Evolutionary conservation across 2,888 invertebrate genomes (phyloP).

Genomic region (Cephonodes hylas): DNA sequence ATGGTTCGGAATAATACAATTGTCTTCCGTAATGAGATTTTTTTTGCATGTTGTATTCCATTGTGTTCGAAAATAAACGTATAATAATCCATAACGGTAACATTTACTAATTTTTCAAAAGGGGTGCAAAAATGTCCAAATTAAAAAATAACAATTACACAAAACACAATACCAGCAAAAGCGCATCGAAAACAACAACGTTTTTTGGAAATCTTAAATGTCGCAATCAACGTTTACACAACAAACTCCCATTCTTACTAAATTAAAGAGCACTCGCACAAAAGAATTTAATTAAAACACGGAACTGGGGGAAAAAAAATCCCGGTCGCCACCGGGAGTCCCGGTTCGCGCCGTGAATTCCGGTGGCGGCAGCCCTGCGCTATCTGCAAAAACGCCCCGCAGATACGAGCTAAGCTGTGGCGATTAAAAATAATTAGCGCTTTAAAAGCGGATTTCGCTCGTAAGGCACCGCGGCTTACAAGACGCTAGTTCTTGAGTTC

Average conservation of each 20-base stretch:
- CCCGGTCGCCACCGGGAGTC: conserved; percentile 1
- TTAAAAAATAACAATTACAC: not conserved
- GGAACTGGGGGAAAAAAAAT: conserved; percentile 2
- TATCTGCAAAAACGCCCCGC: conserved; percentile 39
- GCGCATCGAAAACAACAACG: not conserved
- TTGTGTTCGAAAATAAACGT: too few species aligned
- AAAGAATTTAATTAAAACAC: conserved; percentile 10
- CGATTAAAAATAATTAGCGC: conserved; percentile 70
- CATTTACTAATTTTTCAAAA: too few species aligned
- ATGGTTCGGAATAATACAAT: too few species aligned
- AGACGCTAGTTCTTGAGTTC: conserved; percentile 18
- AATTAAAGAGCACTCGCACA: conserved; percentile 8
- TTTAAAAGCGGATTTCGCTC: conserved; percentile 45
- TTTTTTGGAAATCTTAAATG: not conserved
- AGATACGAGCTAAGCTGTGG: conserved; percentile 41
- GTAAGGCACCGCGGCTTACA: conserved; percentile 39
- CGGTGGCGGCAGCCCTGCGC: conserved; percentile 16
- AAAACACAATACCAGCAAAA: conserved; percentile 9
- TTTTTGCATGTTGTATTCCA: too few species aligned
- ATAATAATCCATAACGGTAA: too few species aligned
- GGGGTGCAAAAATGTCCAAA: not conserved
- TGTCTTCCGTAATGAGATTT: too few species aligned
- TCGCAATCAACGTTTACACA: conserved; percentile 10
- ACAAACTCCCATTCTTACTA: conserved; percentile 8
- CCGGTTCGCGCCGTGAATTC: conserved; percentile 12